Base-by-base conservation (phyloP, 2,113 vertebrate species). In the Otolemur garnettii region DNA sequence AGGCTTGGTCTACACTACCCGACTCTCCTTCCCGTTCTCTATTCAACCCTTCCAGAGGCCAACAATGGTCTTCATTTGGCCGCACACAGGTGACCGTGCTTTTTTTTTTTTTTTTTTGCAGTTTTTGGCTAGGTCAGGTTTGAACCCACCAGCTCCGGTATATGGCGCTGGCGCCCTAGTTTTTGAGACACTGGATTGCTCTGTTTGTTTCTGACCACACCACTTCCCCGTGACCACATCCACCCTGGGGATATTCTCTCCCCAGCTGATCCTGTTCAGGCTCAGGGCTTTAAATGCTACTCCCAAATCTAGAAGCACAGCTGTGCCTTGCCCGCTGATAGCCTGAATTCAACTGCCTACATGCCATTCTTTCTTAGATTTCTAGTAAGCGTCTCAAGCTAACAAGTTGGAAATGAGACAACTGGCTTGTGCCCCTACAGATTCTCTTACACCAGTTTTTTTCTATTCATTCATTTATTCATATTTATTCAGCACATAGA, bases 1-100 rank as follows among this genome's bases (percentile, higher is more conserved):
- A 18, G n/a, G 38, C 4, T 11, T 5, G 8, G 0, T 18, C 45
- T 13, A 0, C 7, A 0, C 2, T 21, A 45, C 87, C 1, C 18
- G 18, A 12, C 79, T 69, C 59, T 10, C 0, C 3, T 50, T 57
- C 57, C 1, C 38, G 3, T 24, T 95, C 75, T 90, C 17, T 33
- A 19, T 8, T 60, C 11, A 19, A 0, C 24, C 4, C 50, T 69
- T 87, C 38, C 1, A 1, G 9, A 55, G 66, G 55, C 19, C 55
- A 24, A 1, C 0, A 2, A 7, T 26, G 45, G 21, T 19, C 55
- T 59, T 77, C 12, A 7, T 72, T 59, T 55, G 77, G 45, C 53
- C 19, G 30, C 42, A 69, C 45, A 50, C 45, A 50, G 45, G 45
- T 50, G 45, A 50, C 1, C 8, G 8, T 50, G 8, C 45, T 10